Evolutionary conservation across 2,888 invertebrate genomes (phyloP).

Genomic region (Agrochola macilenta): DNA sequence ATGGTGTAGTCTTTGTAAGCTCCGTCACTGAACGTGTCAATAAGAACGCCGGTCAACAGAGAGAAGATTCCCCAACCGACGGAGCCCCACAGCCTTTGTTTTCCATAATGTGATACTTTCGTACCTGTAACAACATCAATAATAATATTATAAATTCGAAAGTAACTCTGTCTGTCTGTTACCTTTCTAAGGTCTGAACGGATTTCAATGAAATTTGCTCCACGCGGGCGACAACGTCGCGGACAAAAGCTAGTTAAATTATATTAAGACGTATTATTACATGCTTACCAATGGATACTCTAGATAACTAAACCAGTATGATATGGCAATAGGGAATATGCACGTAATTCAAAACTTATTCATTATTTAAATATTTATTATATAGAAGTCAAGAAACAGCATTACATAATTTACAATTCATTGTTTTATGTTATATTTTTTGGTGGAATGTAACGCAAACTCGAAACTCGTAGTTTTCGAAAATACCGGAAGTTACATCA

Average conservation of each 20-base stretch:
- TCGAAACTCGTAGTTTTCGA: no score
- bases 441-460: no score
- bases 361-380: no score
- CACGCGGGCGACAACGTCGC: not conserved
- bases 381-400: no score
- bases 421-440: no score
- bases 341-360: no score
- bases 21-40: slow-evolving; percentile 93
- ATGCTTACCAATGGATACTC: not conserved
- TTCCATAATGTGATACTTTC: slow-evolving; percentile 94
- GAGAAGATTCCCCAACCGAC: slow-evolving; percentile 96
- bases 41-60: slow-evolving; percentile 94
- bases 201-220: not conserved
- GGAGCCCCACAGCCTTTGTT: slow-evolving; percentile 96
- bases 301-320: not conserved
- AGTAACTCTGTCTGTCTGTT: no score
- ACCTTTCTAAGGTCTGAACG: not conserved
- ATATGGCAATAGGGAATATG: no score
- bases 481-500: no score
- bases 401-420: no score
- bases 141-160: not conserved
- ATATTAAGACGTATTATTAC: not conserved
- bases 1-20: slow-evolving; percentile 93
- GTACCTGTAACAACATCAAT: slow-evolving; percentile 88
- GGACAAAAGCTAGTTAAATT: not conserved